Percentiles rank a stretch among this genome's conserved stretches.
These are phyloP conservation scores for Anguilla pacifica DNA, from an alignment of 2,797 vertebrate genomes.

Conservation along the genomic window DNA sequence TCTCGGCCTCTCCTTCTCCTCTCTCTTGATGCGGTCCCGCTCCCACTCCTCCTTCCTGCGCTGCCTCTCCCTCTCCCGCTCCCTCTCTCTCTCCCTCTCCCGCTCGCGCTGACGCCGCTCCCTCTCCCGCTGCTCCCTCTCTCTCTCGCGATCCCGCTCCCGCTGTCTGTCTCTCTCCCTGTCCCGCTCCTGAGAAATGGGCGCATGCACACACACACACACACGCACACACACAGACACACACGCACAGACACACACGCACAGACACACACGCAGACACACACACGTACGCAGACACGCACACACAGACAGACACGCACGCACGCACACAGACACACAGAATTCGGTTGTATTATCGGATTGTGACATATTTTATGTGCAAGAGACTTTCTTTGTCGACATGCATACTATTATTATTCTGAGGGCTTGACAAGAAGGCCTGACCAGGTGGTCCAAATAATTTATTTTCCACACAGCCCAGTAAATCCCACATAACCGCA, in stretches of 20 bases:
- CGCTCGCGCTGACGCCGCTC: slow-evolving; percentile 87
- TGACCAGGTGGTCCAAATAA: neutral
- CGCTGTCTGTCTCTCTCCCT: slow-evolving; percentile 81
- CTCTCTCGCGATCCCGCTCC: slow-evolving; percentile 83
- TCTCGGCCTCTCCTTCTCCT: slow-evolving; percentile 74
- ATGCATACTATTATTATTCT: neutral
- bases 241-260: neutral
- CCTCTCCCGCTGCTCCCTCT: slow-evolving; percentile 83
- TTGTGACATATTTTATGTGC: neutral
- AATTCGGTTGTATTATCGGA: neutral
- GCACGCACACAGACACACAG: neutral
- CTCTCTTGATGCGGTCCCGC: slow-evolving; percentile 72
- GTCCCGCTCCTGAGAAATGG: slow-evolving; percentile 75
- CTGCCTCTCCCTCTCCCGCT: slow-evolving; percentile 87
- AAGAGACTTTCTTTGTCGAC: neutral
- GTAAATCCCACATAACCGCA: neutral
- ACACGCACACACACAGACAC: neutral
- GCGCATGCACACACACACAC: neutral
- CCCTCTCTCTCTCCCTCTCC: slow-evolving; percentile 80
- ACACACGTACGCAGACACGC: neutral
- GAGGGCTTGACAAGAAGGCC: neutral
- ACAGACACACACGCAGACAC: slow-evolving; percentile 8
- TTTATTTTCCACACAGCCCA: neutral
- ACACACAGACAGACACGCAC: slow-evolving; percentile 13
- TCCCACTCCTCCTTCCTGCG: slow-evolving; percentile 84